These are phyloP conservation scores for Orchesella cincta DNA, from an alignment of 1,140 invertebrate genomes.

Conservation along the genomic window DNA sequence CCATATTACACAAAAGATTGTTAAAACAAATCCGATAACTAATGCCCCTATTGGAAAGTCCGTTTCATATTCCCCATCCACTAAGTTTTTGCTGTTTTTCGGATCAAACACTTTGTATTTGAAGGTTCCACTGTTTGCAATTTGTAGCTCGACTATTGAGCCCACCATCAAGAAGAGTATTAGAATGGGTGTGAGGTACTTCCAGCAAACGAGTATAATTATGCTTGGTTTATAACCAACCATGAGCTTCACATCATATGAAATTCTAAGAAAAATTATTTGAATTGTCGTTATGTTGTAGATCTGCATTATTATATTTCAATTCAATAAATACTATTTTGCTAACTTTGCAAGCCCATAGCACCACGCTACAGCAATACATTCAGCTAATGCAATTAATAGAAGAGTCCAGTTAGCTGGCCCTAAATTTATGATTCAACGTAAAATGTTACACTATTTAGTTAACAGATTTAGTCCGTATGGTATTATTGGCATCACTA, in stretches of 20 bases:
- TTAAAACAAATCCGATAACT: background rate
- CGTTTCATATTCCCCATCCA: background rate
- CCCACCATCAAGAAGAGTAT: conserved; percentile 67
- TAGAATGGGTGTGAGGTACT: conserved; percentile 83
- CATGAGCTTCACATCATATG: conserved; percentile 91
- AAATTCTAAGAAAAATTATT: conserved; percentile 65
- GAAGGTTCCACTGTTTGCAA: background rate
- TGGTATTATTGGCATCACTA: no score
- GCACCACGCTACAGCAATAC: conserved; percentile 86
- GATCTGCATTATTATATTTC: no score
- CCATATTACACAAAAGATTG: background rate
- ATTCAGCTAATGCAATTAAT: conserved; percentile 91
- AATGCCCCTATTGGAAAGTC: background rate
- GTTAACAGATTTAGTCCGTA: no score
- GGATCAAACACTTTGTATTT: background rate
- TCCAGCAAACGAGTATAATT: conserved; percentile 92
- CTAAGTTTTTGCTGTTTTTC: background rate
- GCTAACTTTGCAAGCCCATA: conserved; percentile 86
- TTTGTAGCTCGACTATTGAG: background rate
- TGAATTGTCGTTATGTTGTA: background rate
- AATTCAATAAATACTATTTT: background rate
- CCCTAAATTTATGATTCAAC: background rate
- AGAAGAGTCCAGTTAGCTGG: conserved; percentile 76
- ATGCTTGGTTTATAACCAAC: conserved; percentile 79
- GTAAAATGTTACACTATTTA: background rate